Percentiles rank a stretch among this genome's conserved stretches.
phyloP scores from a whole-genome alignment of 2,888 invertebrate genomes.

The Venusia cambrica region DNA sequence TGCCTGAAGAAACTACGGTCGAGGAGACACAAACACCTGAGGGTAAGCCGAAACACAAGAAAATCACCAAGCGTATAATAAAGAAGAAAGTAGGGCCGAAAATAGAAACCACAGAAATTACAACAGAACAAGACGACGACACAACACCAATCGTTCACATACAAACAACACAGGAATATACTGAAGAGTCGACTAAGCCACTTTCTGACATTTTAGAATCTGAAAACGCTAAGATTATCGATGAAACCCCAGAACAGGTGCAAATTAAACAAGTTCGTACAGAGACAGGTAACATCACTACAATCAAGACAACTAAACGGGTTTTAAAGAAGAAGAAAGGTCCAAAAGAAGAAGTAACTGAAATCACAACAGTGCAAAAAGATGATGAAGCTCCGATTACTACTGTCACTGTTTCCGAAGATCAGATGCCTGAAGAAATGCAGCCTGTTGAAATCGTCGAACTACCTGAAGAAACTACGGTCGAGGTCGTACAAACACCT shows the following conservation, averaged over 20 bases:
- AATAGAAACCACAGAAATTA: slow-evolving; percentile 38
- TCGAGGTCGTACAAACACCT: slow-evolving; percentile 26
- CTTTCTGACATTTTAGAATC: no score
- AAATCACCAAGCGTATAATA: no score
- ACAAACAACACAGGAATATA: slow-evolving; percentile 46
- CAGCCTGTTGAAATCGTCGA: slow-evolving; percentile 29
- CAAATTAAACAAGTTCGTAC: slow-evolving; percentile 42
- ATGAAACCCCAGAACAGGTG: slow-evolving; percentile 51
- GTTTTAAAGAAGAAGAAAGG: slow-evolving; percentile 26
- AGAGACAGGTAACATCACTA: slow-evolving; percentile 37
- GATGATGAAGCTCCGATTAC: slow-evolving; percentile 32
- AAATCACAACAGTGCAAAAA: slow-evolving; percentile 33
- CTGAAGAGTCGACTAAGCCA: slow-evolving; percentile 29
- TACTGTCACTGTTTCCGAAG: slow-evolving; percentile 33
- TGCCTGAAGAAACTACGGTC: no score
- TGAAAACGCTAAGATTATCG: not conserved
- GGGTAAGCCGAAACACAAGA: no score
- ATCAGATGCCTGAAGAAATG: slow-evolving; percentile 33
- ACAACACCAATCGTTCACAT: slow-evolving; percentile 53
- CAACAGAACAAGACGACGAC: slow-evolving; percentile 31
- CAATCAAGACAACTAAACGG: slow-evolving; percentile 24
- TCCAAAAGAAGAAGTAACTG: slow-evolving; percentile 24
- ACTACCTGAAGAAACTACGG: slow-evolving; percentile 36
- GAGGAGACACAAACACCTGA: no score
- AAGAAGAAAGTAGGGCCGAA: slow-evolving; percentile 52